Evolutionary conservation across 1,140 invertebrate genomes (phyloP).

Genomic region (Callitettix versicolor): DNA sequence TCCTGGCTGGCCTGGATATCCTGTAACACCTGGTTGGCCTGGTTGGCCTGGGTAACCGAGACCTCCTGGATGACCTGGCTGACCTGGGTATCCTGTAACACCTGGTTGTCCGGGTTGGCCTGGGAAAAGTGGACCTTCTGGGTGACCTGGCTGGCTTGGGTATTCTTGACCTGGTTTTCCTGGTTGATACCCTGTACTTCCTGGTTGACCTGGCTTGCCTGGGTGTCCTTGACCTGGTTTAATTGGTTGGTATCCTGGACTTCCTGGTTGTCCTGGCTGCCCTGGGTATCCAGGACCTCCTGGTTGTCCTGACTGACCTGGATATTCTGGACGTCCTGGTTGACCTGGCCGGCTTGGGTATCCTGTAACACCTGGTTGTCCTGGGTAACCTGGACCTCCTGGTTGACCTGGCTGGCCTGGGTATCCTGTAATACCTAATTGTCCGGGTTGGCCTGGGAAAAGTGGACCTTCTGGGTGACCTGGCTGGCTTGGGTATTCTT

Average conservation of each 20-base stretch:
- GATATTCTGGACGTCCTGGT: too few relatives aligned
- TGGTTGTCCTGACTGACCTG: too few relatives aligned
- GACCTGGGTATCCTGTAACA: constrained; percentile 26
- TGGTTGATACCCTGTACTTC: constrained; percentile 23
- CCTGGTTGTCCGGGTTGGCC: constrained; percentile 23
- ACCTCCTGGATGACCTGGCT: constrained; percentile 26
- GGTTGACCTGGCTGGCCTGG: too few relatives aligned
- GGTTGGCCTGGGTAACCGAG: constrained; percentile 27
- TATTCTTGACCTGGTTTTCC: constrained; percentile 23
- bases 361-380: too few relatives aligned
- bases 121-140: constrained; percentile 22
- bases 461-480: constrained; percentile 24
- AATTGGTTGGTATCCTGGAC: too few relatives aligned
- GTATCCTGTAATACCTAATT: too few relatives aligned
- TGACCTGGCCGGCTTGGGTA: too few relatives aligned
- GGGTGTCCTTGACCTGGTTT: too few relatives aligned
- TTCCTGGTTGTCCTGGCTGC: too few relatives aligned
- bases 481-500: constrained; percentile 17
- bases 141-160: constrained; percentile 22
- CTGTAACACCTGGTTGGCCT: constrained; percentile 16
- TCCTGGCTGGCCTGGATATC: constrained; percentile 13
- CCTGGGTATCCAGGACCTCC: constrained; percentile 19
- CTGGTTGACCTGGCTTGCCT: constrained; percentile 21
- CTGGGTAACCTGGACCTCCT: too few relatives aligned
- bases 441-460: too few relatives aligned